phyloP scores from a whole-genome alignment of 2,797 vertebrate species.

The Phyllotis vaccarum region DNA sequence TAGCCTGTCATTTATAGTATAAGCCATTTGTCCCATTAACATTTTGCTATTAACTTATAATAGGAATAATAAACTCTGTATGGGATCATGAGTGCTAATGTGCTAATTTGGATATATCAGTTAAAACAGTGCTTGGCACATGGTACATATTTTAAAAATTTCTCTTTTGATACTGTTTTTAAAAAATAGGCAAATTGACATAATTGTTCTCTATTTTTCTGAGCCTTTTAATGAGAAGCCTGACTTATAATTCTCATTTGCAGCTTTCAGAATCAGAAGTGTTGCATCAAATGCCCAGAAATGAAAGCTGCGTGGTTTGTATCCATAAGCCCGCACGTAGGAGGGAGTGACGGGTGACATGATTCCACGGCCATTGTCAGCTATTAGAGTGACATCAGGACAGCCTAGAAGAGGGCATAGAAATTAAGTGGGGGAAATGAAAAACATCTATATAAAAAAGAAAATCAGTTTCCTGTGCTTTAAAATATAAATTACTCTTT shows the following conservation, averaged over 20 bases:
- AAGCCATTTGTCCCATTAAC: neutral
- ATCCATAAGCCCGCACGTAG: neutral
- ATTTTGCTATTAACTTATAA: neutral
- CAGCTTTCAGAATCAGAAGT: neutral
- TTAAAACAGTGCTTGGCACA: neutral
- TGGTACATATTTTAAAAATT: neutral
- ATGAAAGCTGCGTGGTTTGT: neutral
- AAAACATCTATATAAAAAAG: constrained; percentile 47
- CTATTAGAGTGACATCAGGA: neutral
- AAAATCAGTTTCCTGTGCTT: constrained; percentile 10
- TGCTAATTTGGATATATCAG: neutral
- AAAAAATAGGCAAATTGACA: neutral
- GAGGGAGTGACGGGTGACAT: too few relatives aligned
- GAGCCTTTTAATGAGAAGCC: constrained; percentile 20
- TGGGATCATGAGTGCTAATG: neutral
- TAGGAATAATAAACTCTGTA: neutral
- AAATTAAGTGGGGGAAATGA: constrained; percentile 11
- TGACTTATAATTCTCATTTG: constrained; percentile 14
- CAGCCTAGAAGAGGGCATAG: neutral
- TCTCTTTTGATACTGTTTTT: neutral
- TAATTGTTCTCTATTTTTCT: constrained; percentile 32
- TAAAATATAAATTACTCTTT: neutral
- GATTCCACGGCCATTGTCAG: neutral
- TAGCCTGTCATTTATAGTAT: neutral
- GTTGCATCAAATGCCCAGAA: constrained; percentile 3